Percentiles rank a stretch among this genome's conserved stretches.
phyloP scores from a whole-genome alignment of 1,140 invertebrate genomes.

The Conopomorpha cramerella region DNA sequence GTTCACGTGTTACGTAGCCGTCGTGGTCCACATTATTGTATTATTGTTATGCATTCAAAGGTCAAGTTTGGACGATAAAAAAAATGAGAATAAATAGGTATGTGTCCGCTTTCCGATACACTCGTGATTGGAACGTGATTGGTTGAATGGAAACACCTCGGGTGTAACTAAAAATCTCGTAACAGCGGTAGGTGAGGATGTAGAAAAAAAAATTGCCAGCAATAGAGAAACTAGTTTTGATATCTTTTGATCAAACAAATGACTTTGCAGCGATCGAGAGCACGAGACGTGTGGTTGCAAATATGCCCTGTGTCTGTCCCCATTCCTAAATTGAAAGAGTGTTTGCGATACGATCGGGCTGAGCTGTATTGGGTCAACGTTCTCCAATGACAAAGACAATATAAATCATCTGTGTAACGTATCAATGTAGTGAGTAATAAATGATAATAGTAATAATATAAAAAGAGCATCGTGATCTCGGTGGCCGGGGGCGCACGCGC shows the following conservation, averaged over 20 bases:
- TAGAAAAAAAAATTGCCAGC: no score
- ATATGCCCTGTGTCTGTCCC: conserved; percentile 8
- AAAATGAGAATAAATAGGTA: no score
- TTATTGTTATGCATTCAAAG: no score
- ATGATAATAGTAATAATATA: conserved; percentile 23
- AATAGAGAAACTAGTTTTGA: conserved; percentile 8
- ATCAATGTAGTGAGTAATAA: conserved; percentile 29
- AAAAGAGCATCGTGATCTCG: conserved; percentile 25
- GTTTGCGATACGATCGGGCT: conserved; percentile 11
- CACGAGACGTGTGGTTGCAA: conserved; percentile 13
- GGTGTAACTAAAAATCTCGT: no score
- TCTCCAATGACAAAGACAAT: conserved; percentile 23
- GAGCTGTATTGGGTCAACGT: conserved; percentile 17
- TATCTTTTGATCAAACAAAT: conserved; percentile 14
- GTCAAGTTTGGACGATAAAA: no score
- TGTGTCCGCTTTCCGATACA: no score
- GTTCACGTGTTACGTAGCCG: no score
- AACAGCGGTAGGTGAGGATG: no score
- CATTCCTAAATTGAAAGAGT: no score
- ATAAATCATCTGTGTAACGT: conserved; percentile 41
- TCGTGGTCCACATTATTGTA: no score
- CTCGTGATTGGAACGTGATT: no score
- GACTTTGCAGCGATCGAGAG: conserved; percentile 7
- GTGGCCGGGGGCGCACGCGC: conserved; percentile 14
- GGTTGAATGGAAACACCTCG: no score